Conservation (phyloP, 2,888 invertebrate genomes). For the Gastracanthus pulcherrimus region DNA sequence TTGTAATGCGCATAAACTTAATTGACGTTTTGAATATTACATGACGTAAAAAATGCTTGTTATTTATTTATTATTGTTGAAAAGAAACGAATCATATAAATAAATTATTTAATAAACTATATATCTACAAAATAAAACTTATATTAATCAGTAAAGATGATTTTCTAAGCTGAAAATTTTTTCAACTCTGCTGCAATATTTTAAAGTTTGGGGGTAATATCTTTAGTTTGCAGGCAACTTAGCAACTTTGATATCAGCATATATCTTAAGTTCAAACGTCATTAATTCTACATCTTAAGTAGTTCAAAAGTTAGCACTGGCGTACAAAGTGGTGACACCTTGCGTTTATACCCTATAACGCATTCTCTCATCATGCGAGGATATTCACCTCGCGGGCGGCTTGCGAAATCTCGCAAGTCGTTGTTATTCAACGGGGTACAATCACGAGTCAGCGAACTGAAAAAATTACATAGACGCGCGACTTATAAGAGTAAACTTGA, state of each 20-base stretch:
- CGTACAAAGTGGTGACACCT: constrained; percentile 26
- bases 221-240: not conserved
- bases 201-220: not conserved
- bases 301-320: not conserved
- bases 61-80: too few species aligned
- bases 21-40: too few species aligned
- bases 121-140: too few species aligned
- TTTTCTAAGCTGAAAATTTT: not conserved
- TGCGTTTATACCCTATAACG: constrained; percentile 31
- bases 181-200: not conserved
- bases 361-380: constrained; percentile 24
- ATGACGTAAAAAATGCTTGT: too few species aligned
- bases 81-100: too few species aligned
- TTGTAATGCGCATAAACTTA: too few species aligned
- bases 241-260: constrained; percentile 2
- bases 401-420: constrained; percentile 51
- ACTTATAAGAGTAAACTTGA: constrained; percentile 22
- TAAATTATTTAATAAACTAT: too few species aligned
- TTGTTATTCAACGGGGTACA: constrained; percentile 40
- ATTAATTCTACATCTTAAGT: constrained; percentile 5
- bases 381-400: constrained; percentile 40
- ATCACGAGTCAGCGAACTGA: constrained; percentile 44
- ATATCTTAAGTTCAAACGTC: not conserved
- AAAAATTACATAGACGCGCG: constrained; percentile 40
- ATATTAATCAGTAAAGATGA: not conserved